phyloP scores from a whole-genome alignment of 1,140 invertebrate genomes.

The Sinonovacula constricta region DNA sequence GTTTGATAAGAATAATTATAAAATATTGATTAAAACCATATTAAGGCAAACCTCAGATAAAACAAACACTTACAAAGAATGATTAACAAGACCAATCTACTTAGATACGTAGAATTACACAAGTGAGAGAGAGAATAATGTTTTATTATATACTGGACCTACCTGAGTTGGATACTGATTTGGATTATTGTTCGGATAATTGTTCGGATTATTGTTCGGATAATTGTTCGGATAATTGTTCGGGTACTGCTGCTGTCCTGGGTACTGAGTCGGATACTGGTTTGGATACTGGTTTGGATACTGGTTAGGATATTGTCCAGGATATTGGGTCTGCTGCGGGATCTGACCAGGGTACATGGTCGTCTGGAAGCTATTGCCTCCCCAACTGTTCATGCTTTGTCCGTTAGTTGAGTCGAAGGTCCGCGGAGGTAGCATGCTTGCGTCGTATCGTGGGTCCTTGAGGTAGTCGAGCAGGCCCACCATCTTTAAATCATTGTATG shows the following conservation, averaged over 20 bases:
- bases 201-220: too few relatives aligned
- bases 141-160: not conserved
- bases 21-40: too few relatives aligned
- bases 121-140: too few relatives aligned
- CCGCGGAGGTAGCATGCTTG: not conserved
- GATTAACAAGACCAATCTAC: too few relatives aligned
- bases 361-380: not conserved
- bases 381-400: not conserved
- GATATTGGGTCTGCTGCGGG: not conserved
- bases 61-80: too few relatives aligned
- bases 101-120: too few relatives aligned
- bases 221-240: too few relatives aligned
- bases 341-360: not conserved
- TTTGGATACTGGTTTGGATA: not conserved
- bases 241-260: too few relatives aligned
- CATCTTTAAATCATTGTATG: not conserved
- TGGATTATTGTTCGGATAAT: too few relatives aligned
- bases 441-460: not conserved
- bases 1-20: too few relatives aligned
- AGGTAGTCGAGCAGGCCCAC: not conserved
- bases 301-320: not conserved
- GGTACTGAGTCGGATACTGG: not conserved
- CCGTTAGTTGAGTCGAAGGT: not conserved
- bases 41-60: too few relatives aligned
- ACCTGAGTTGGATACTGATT: conserved; percentile 18